Evolutionary conservation across 2,888 invertebrate genomes (phyloP).

Genomic region (Pelosia muscerda): DNA sequence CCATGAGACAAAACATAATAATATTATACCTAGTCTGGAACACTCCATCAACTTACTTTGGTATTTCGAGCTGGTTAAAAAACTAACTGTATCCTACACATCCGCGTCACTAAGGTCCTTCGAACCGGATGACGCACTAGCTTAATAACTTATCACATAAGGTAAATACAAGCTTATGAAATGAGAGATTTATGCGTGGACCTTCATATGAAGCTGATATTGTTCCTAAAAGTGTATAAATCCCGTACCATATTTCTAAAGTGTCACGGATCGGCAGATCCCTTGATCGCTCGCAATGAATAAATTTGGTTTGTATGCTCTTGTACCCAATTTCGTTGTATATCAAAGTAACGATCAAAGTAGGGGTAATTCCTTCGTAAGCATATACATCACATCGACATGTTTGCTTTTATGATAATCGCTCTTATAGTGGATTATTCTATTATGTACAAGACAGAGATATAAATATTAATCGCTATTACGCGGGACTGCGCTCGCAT

Average conservation of each 20-base stretch:
- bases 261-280: constrained; percentile 17
- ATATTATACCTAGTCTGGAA: too few relatives aligned
- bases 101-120: neutral
- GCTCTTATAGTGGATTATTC: neutral
- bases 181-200: constrained; percentile 27
- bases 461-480: too few relatives aligned
- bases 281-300: constrained; percentile 26
- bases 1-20: too few relatives aligned
- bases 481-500: too few relatives aligned
- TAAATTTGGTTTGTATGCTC: constrained; percentile 27
- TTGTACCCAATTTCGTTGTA: constrained; percentile 3
- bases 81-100: neutral
- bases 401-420: neutral
- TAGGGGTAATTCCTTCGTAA: constrained; percentile 14
- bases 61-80: neutral
- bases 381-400: constrained; percentile 17
- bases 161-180: constrained; percentile 14
- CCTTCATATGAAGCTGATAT: constrained; percentile 17
- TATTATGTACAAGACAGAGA: neutral
- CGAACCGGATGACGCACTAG: neutral
- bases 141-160: constrained; percentile 1
- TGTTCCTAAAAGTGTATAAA: constrained; percentile 21
- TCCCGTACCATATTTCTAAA: constrained; percentile 28
- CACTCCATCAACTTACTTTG: too few relatives aligned
- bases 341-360: constrained; percentile 12